Percentiles rank a stretch among this genome's conserved stretches.
Evolutionary conservation across 2,888 invertebrate genomes (phyloP).

Genomic region (Pachliopta kotzebuea): DNA sequence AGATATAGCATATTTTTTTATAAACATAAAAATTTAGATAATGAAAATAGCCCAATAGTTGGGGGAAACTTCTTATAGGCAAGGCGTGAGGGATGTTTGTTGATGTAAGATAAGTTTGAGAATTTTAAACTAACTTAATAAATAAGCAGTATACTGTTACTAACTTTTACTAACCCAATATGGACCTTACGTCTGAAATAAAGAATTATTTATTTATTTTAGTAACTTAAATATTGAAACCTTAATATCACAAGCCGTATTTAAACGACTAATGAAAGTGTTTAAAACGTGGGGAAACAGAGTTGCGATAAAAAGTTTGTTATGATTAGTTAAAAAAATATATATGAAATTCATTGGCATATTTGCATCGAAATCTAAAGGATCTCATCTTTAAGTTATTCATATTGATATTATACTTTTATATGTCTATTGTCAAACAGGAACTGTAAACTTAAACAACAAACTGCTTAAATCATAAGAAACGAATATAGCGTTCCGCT

Average conservation of each 20-base stretch:
- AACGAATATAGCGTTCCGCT: not conserved
- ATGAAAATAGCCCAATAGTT: not conserved
- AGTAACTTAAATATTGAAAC: not conserved
- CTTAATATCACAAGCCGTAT: not conserved
- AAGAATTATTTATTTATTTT: too few relatives aligned
- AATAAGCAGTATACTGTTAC: too few relatives aligned
- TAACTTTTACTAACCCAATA: too few relatives aligned
- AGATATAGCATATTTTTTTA: too few relatives aligned
- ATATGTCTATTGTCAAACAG: not conserved
- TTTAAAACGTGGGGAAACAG: not conserved
- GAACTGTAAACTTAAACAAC: conserved; percentile 1
- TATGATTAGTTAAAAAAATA: not conserved
- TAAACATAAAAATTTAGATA: not conserved
- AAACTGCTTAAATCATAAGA: not conserved
- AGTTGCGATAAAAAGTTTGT: not conserved
- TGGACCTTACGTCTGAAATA: too few relatives aligned
- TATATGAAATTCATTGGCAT: not conserved
- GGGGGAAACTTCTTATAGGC: too few relatives aligned
- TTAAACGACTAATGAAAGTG: too few relatives aligned
- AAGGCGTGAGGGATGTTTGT: too few relatives aligned
- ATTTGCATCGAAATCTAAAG: not conserved
- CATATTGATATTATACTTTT: not conserved
- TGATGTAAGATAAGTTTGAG: too few relatives aligned
- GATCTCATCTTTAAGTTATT: not conserved
- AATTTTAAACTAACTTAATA: too few relatives aligned